Percentiles rank a stretch among this genome's conserved stretches.
These are phyloP conservation scores for Apus apus DNA, from an alignment of 2,113 vertebrate species.

Conservation along the genomic window DNA sequence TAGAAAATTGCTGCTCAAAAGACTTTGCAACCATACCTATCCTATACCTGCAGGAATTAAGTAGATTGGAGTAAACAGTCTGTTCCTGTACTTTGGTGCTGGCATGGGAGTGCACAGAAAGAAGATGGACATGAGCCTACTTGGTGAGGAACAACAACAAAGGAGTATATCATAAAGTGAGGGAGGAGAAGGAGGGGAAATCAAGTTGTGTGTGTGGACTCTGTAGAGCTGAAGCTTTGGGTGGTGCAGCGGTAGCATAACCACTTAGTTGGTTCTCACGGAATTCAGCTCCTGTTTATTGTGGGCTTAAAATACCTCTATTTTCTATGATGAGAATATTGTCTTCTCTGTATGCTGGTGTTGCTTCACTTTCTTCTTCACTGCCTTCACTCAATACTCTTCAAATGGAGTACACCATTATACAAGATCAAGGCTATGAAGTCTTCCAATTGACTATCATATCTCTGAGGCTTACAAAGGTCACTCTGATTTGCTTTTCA, in stretches of 20 bases:
- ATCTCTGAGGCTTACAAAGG: neutral
- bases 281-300: neutral
- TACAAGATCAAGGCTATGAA: neutral
- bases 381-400: neutral
- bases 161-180: fast-evolving
- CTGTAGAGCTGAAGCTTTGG: neutral
- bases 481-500: neutral
- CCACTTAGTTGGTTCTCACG: neutral
- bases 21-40: neutral
- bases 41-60: neutral
- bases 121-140: neutral
- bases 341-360: neutral
- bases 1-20: neutral
- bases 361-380: neutral
- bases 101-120: neutral
- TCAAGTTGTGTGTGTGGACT: neutral
- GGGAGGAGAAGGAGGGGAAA: neutral
- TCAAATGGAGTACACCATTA: neutral
- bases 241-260: fast-evolving
- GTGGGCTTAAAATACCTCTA: neutral
- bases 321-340: neutral
- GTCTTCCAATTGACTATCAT: neutral
- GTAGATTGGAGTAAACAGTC: neutral
- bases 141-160: neutral
- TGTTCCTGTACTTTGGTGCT: neutral